Conservation (phyloP, 2,113 vertebrate species). For the Lanius collurio region DNA sequence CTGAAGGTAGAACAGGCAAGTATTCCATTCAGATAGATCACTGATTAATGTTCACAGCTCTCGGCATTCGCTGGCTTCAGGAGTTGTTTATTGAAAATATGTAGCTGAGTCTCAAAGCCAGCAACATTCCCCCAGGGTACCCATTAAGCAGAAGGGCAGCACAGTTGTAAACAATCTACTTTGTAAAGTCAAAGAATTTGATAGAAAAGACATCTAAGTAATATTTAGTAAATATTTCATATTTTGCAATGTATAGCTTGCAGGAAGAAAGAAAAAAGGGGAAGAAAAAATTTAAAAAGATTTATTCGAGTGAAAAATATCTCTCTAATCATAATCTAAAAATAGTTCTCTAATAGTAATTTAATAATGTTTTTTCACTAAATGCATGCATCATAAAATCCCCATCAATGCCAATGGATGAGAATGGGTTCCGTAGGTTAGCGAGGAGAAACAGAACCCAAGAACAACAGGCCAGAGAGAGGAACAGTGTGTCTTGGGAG, state of each 20-base stretch:
- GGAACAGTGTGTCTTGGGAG: neutral
- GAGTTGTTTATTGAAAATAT: slow-evolving; percentile 65
- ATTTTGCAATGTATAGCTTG: slow-evolving; percentile 12
- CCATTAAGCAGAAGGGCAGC: slow-evolving; percentile 69
- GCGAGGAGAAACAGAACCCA: neutral
- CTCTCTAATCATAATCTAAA: neutral
- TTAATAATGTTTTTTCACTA: neutral
- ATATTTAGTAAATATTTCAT: slow-evolving; percentile 67
- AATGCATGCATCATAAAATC: neutral
- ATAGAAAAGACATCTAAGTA: slow-evolving; percentile 45
- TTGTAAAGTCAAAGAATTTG: slow-evolving; percentile 63
- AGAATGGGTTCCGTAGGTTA: neutral
- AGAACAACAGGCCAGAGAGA: neutral
- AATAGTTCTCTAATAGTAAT: neutral
- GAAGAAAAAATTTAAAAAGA: neutral
- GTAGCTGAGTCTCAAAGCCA: slow-evolving; percentile 63
- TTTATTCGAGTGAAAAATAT: neutral
- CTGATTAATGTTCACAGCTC: slow-evolving; percentile 61
- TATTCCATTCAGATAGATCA: slow-evolving; percentile 61
- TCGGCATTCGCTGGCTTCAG: slow-evolving; percentile 33
- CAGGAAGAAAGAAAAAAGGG: neutral
- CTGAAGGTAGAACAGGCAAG: slow-evolving; percentile 34
- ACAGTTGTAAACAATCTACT: slow-evolving; percentile 69
- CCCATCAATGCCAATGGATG: neutral
- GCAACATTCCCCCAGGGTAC: slow-evolving; percentile 49